Evolutionary conservation across 92 coral and sea anemone species (phyloP), one percentile per base, ranked within the genome.

Genomic region (Desmophyllum pertusum): DNA sequence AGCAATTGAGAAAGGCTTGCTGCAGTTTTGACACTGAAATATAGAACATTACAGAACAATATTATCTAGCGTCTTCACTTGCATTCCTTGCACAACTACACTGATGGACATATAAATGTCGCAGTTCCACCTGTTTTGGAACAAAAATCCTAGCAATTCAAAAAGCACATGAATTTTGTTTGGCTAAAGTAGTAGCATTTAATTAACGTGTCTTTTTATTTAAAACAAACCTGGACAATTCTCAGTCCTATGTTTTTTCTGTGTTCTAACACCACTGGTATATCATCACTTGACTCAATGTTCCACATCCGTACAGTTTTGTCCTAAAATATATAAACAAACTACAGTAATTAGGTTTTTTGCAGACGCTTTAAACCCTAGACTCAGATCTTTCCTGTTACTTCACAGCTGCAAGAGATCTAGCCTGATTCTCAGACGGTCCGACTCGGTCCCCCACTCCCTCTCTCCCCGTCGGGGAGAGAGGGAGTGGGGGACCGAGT

Each of bases 1-100:
- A 68, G 99, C 93, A 52, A 97, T 97, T 8, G 99, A 97, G 88
- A 97, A 97, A 35, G 98, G 99, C 88, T 97, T 97, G 91, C 89
- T 84, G 79, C 99, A 97, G 70, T 77, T 92, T 79, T 89, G 93
- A 83, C 99, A 97, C 99, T 97, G 90, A 81, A 88, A 78, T 36
- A 25, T 43, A n/a, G n/a, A n/a, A n/a, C n/a, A n/a, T n/a, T n/a
- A n/a, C n/a, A n/a, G n/a, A n/a, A n/a, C n/a, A n/a, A n/a, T n/a
- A n/a, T n/a, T n/a, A n/a, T n/a, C n/a, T n/a, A n/a, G n/a, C n/a
- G n/a, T n/a, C n/a, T n/a, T n/a, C n/a, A n/a, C n/a, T n/a, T n/a
- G n/a, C n/a, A n/a, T n/a, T n/a, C n/a, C n/a, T n/a, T n/a, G n/a
- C n/a, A n/a, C n/a, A n/a, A n/a, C n/a, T n/a, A n/a, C n/a, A n/a